Percentiles rank a stretch among this genome's conserved stretches.
Conservation (phyloP, 2,797 vertebrate genomes). For the Intellagama lesueurii region DNA sequence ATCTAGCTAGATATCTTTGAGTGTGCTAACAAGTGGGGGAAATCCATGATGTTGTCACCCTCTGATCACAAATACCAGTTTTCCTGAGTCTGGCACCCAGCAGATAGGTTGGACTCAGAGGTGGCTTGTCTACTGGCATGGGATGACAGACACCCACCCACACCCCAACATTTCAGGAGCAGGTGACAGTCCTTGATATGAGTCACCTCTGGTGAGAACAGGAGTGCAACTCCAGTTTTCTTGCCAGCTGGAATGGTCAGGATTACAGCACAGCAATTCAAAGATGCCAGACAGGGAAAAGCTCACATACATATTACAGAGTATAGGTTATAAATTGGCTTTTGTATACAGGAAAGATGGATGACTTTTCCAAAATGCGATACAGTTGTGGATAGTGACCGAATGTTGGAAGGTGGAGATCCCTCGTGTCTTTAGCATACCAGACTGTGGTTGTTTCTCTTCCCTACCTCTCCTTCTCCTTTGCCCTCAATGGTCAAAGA, state of each 20-base stretch:
- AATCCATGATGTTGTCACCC: too few relatives aligned
- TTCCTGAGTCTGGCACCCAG: too few relatives aligned
- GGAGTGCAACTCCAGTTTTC: too few relatives aligned
- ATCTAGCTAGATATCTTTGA: not conserved
- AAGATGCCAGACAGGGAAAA: not conserved
- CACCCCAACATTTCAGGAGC: too few relatives aligned
- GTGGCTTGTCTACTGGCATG: too few relatives aligned
- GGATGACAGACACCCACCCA: too few relatives aligned
- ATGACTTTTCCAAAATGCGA: not conserved
- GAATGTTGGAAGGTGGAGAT: not conserved
- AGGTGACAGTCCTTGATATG: too few relatives aligned
- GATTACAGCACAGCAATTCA: not conserved
- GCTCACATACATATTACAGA: not conserved
- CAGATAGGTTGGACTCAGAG: too few relatives aligned
- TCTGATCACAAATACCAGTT: too few relatives aligned
- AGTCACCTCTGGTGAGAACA: too few relatives aligned
- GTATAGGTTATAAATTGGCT: not conserved
- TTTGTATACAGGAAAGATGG: not conserved
- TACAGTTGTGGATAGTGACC: not conserved
- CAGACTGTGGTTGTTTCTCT: not conserved
- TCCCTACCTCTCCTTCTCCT: conserved; percentile 14
- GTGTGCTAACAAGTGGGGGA: too few relatives aligned
- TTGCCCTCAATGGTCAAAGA: conserved; percentile 25
- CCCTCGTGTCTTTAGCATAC: not conserved
- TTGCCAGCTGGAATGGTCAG: too few relatives aligned